Conservation (phyloP, 1,140 invertebrate species). For the Mya arenaria region DNA sequence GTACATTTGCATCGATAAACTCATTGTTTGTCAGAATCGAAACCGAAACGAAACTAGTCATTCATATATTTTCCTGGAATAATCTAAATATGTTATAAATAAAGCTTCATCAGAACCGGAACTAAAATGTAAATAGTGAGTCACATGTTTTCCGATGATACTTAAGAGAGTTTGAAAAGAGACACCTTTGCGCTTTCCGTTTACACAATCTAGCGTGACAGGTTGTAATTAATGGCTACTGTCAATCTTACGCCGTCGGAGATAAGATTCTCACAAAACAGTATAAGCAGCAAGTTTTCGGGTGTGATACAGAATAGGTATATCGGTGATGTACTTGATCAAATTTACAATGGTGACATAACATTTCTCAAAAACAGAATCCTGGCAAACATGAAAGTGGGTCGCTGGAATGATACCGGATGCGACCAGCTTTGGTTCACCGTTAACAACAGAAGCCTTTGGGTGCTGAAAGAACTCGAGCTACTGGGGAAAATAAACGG, state of each 20-base stretch:
- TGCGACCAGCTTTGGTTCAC: neutral
- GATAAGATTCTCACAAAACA: constrained; percentile 5
- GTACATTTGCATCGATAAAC: too few relatives aligned
- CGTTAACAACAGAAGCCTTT: neutral
- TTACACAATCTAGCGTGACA: too few relatives aligned
- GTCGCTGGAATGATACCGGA: neutral
- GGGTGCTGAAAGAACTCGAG: neutral
- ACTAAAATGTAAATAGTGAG: too few relatives aligned
- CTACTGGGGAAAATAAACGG: neutral
- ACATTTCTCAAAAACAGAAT: neutral
- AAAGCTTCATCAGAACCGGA: too few relatives aligned
- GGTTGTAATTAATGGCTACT: too few relatives aligned
- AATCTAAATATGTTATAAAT: too few relatives aligned
- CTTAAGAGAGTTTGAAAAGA: too few relatives aligned
- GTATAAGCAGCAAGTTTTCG: neutral
- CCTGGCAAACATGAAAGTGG: neutral
- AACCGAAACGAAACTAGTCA: too few relatives aligned
- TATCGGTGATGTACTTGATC: neutral
- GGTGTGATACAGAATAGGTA: neutral
- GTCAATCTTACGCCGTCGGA: neutral
- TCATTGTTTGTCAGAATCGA: too few relatives aligned
- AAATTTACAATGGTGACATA: neutral
- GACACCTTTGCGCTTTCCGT: too few relatives aligned
- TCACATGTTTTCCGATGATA: too few relatives aligned
- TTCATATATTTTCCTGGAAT: too few relatives aligned